Conservation (phyloP, 2,888 invertebrate species). For the Morpho achilles region DNA sequence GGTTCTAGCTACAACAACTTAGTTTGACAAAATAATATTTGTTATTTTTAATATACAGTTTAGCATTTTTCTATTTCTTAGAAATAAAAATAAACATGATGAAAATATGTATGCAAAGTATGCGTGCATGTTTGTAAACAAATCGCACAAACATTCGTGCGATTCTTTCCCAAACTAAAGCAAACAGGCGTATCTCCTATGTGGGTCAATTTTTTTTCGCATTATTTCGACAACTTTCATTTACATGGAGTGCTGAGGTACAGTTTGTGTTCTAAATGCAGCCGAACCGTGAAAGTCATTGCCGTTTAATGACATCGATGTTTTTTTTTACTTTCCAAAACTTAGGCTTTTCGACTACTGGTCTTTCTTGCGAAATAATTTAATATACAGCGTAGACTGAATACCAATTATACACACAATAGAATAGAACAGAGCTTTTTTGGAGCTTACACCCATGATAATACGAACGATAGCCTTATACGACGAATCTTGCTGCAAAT, state of each 20-base stretch:
- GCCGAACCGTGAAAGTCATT: slow-evolving; percentile 78
- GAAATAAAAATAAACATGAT: no score
- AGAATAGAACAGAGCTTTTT: neutral
- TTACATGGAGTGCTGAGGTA: slow-evolving; percentile 59
- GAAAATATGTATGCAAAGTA: slow-evolving; percentile 16
- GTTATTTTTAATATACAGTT: no score
- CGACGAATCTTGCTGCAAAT: slow-evolving; percentile 9
- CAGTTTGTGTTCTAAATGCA: slow-evolving; percentile 73
- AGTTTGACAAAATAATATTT: no score
- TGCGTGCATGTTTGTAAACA: slow-evolving; percentile 34
- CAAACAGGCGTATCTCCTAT: slow-evolving; percentile 13
- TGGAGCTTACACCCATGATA: slow-evolving; percentile 9
- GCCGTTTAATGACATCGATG: slow-evolving; percentile 73
- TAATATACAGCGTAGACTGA: neutral
- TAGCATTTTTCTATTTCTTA: no score
- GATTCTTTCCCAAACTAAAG: slow-evolving; percentile 13
- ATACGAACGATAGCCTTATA: slow-evolving; percentile 13
- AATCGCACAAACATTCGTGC: slow-evolving; percentile 15
- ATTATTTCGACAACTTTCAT: slow-evolving; percentile 69
- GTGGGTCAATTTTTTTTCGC: slow-evolving; percentile 50
- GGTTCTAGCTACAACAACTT: no score
- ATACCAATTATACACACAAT: neutral
- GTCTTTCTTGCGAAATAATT: neutral
- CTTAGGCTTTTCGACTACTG: slow-evolving; percentile 28
- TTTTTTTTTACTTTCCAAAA: slow-evolving; percentile 68